These are phyloP conservation scores for Apostichopus parvimensis DNA, from an alignment of 35 echinoderm and acorn worm genomes.

Conservation along the genomic window DNA sequence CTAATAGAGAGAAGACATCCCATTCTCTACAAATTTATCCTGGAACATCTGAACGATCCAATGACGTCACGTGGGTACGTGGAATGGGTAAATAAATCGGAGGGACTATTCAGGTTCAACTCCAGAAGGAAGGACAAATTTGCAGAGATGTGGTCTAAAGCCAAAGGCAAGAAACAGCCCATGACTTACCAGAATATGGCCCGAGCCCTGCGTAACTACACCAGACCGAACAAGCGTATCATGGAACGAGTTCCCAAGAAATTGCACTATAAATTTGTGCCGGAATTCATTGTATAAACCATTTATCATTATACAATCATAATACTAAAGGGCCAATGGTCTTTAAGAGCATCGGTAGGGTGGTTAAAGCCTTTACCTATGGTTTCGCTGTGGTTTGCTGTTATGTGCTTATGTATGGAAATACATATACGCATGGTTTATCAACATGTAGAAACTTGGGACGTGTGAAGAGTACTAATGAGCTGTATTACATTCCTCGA, in stretches of 20 bases:
- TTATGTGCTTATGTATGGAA: too few species aligned
- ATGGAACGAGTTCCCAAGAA: constrained; percentile 85
- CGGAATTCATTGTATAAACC: not conserved
- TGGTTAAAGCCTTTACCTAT: too few species aligned
- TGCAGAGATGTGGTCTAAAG: constrained; percentile 83
- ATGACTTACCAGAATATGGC: constrained; percentile 99
- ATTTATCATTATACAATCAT: too few species aligned
- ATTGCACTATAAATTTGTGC: constrained; percentile 88
- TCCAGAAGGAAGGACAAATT: constrained; percentile 91
- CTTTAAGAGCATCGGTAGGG: too few species aligned
- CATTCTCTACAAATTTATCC: constrained; percentile 91
- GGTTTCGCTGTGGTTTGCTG: too few species aligned
- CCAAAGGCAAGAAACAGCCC: constrained; percentile 88
- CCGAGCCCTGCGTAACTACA: constrained; percentile 89
- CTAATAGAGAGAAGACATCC: constrained; percentile 74
- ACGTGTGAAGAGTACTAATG: too few species aligned
- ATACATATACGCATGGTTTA: too few species aligned
- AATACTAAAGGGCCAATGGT: too few species aligned
- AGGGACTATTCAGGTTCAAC: constrained; percentile 87
- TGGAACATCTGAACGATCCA: constrained; percentile 67
- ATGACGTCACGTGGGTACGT: constrained; percentile 52
- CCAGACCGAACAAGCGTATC: constrained; percentile 68
- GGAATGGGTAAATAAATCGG: constrained; percentile 87
- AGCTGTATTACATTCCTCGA: too few species aligned
- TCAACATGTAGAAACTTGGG: too few species aligned